phyloP scores from a whole-genome alignment of 2,888 invertebrate genomes.

The Fragum fragum region DNA sequence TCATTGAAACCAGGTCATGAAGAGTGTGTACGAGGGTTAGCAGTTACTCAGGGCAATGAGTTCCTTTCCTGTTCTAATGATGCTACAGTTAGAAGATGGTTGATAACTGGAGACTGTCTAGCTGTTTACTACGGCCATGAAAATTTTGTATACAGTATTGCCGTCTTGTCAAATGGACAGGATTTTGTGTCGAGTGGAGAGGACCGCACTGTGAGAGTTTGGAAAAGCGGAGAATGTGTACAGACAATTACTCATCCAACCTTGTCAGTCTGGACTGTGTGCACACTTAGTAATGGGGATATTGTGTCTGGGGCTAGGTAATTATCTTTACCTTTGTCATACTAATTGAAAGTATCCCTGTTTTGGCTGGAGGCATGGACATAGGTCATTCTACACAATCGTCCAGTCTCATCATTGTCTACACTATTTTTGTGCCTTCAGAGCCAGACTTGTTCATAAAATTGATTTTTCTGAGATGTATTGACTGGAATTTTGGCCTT shows the following conservation, averaged over 20 bases:
- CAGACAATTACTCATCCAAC: conserved; percentile 93
- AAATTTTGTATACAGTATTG: conserved; percentile 93
- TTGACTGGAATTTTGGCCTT: too few relatives aligned
- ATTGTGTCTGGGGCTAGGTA: conserved; percentile 93
- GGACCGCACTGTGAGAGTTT: conserved; percentile 94
- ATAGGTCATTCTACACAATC: too few relatives aligned
- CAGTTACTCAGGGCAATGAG: conserved; percentile 89
- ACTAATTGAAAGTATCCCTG: too few relatives aligned
- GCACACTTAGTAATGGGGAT: conserved; percentile 94
- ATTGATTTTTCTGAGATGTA: too few relatives aligned
- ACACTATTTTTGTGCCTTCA: too few relatives aligned
- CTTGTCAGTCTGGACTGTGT: conserved; percentile 96
- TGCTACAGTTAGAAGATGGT: conserved; percentile 95
- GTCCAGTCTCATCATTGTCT: too few relatives aligned
- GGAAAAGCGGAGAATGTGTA: conserved; percentile 89
- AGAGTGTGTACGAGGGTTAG: conserved; percentile 95
- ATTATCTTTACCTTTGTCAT: too few relatives aligned
- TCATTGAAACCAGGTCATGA: conserved; percentile 93
- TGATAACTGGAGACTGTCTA: conserved; percentile 91
- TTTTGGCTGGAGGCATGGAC: too few relatives aligned
- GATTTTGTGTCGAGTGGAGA: conserved; percentile 95
- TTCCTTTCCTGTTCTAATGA: conserved; percentile 98
- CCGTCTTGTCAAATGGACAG: conserved; percentile 87
- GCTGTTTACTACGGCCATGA: conserved; percentile 92
- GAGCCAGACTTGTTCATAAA: too few relatives aligned